Percentiles rank a stretch among this genome's conserved stretches.
These are phyloP conservation scores for Plectrocnemia conspersa DNA, from an alignment of 1,140 invertebrate genomes.

Conservation along the genomic window DNA sequence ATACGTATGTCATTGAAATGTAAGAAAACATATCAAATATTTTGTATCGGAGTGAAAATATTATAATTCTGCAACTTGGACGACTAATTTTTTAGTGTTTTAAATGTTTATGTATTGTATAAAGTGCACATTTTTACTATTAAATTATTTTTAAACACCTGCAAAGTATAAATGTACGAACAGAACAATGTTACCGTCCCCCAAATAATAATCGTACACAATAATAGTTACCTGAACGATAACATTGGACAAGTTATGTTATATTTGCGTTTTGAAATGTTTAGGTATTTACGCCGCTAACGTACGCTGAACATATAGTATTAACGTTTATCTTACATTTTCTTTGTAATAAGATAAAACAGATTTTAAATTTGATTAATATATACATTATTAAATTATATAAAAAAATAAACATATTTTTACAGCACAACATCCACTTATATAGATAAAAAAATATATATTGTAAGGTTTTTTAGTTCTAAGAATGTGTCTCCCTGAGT, in stretches of 20 bases:
- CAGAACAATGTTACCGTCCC: conserved; percentile 32
- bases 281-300: too few species aligned
- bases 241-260: too few species aligned
- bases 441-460: conserved; percentile 23
- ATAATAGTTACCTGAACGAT: too few species aligned
- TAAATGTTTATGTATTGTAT: conserved; percentile 1
- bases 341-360: conserved; percentile 11
- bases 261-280: too few species aligned
- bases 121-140: conserved; percentile 12
- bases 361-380: conserved; percentile 22
- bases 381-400: conserved; percentile 19
- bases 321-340: too few species aligned
- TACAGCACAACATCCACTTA: conserved; percentile 35
- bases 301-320: too few species aligned
- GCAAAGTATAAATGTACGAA: conserved; percentile 9
- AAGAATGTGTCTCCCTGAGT: conserved; percentile 32
- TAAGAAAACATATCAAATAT: conserved; percentile 16
- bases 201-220: conserved; percentile 24
- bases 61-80: neutral
- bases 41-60: conserved; percentile 3
- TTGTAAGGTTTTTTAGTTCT: conserved; percentile 26
- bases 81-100: neutral
- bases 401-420: too few species aligned
- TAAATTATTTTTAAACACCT: too few species aligned
- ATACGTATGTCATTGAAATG: too few species aligned